A percentile compares a stretch with the other conserved stretches of the same genome.
These are phyloP conservation scores for Drosophila birchii DNA, from an alignment of 2,888 invertebrate species.

Conservation along the genomic window DNA sequence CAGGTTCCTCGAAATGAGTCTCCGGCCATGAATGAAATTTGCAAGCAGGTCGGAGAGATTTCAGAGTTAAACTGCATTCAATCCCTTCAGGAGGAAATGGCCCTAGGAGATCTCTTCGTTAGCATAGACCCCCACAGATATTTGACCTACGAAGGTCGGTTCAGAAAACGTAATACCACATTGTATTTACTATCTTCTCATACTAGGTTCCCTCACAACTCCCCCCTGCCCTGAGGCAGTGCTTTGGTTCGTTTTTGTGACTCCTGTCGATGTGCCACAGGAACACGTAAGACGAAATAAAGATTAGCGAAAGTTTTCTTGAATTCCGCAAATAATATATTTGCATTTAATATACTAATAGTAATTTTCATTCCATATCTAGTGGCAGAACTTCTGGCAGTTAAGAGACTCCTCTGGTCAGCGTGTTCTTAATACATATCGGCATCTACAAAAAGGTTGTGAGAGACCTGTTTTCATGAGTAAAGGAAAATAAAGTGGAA, in stretches of 20 bases:
- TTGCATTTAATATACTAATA: no score
- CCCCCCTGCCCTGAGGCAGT: constrained; percentile 66
- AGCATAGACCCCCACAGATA: constrained; percentile 46
- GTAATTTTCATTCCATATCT: no score
- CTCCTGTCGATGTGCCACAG: constrained; percentile 51
- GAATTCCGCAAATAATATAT: neutral
- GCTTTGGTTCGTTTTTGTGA: constrained; percentile 64
- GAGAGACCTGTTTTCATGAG: constrained; percentile 37
- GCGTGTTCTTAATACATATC: constrained; percentile 59
- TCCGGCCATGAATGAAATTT: constrained; percentile 39
- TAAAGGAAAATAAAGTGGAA: neutral
- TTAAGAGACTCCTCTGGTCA: constrained; percentile 45
- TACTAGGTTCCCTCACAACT: constrained; percentile 65
- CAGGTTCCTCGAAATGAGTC: constrained; percentile 19
- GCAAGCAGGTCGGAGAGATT: constrained; percentile 40
- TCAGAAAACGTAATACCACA: no score
- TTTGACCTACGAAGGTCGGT: constrained; percentile 57
- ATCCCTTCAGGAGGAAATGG: constrained; percentile 28
- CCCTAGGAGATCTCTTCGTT: constrained; percentile 48
- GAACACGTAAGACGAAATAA: constrained; percentile 42
- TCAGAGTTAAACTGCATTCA: constrained; percentile 1
- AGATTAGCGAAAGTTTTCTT: neutral
- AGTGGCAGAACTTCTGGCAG: constrained; percentile 61
- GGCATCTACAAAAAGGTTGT: constrained; percentile 42
- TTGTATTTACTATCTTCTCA: neutral